phyloP scores from a whole-genome alignment of 2,888 invertebrate genomes.

The Catotricha subobsoleta region DNA sequence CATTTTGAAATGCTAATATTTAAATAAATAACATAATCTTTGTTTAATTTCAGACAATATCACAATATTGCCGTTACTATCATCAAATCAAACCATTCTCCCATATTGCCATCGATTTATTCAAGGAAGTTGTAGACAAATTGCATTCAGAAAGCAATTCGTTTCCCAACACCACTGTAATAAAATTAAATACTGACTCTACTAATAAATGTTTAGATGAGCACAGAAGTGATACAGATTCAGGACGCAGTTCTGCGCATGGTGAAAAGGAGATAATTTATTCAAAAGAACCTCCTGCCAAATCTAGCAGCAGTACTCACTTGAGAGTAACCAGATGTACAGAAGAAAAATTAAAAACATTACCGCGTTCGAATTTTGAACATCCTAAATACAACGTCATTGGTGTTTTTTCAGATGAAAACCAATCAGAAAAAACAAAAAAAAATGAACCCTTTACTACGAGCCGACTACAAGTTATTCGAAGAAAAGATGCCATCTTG shows the following conservation, averaged over 20 bases:
- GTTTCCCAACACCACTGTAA: neutral
- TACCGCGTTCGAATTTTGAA: neutral
- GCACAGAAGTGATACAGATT: conserved; percentile 13
- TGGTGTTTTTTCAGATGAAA: neutral
- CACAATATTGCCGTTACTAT: conserved; percentile 36
- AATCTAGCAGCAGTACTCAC: neutral
- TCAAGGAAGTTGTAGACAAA: conserved; percentile 28
- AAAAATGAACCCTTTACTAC: neutral
- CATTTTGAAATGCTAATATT: too few relatives aligned
- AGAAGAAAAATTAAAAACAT: conserved; percentile 1
- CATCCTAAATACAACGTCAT: conserved; percentile 9
- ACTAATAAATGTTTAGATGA: conserved; percentile 4
- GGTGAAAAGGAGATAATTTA: conserved; percentile 9
- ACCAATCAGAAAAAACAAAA: neutral
- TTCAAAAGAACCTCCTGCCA: neutral
- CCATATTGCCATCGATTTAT: conserved; percentile 41
- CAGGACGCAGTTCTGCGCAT: conserved; percentile 13
- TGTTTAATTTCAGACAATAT: conserved; percentile 37
- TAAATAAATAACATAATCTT: too few relatives aligned
- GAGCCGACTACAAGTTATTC: conserved; percentile 9
- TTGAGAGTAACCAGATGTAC: neutral
- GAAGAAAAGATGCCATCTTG: conserved; percentile 7
- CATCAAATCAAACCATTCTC: conserved; percentile 39
- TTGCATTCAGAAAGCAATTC: neutral
- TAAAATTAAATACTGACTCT: conserved; percentile 1